Base-by-base conservation (phyloP, 2,113 vertebrate species). In the Ageneiosus marmoratus region DNA sequence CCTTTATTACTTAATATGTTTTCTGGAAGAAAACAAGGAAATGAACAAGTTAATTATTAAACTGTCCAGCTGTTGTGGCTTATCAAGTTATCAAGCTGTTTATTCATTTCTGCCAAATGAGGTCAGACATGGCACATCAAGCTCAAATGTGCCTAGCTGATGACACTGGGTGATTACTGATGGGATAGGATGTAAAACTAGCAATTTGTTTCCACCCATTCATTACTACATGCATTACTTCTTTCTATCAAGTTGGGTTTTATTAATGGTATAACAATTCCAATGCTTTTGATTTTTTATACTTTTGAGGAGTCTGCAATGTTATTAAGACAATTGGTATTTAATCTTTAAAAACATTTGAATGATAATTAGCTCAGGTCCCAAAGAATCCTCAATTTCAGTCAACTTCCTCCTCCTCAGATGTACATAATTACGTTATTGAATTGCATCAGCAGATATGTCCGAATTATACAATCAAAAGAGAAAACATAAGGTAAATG, bases 381-480 rank as follows among this genome's bases (percentile, higher is more conserved):
- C 24, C 56, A 58, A 58, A 58, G 22, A 58, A 58, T 48, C 37
- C 5, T 60, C 10, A 34, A 34, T 65, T 65, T 15, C 34, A 18
- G 18, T 13, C 29, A 34, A 55, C 32, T 77, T 18, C 27, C 18
- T 67, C 60, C 18, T 73, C 34, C 69, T 67, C 34, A 83, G 75
- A 77, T 75, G 77, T 74, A 77, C 75, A 50, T 48, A 11, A 20
- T 29, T 58, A 13, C 55, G 60, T 70, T 24, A 41, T 50, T 24
- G 65, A 20, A 34, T 32, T 62, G 73, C 73, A 62, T 69, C 55
- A 63, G 78, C 53, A 81, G 55, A 82, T 74, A 51, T 85, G 65
- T 46, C 67, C 29, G 65, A 41, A 56, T 60, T 74, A 78, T 85
- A 65, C 62, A 87, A 87, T 82, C 83, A 85, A 58, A 84, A 37